Evolutionary conservation across 1,140 invertebrate species (phyloP).

Genomic region (Callitettix versicolor): DNA sequence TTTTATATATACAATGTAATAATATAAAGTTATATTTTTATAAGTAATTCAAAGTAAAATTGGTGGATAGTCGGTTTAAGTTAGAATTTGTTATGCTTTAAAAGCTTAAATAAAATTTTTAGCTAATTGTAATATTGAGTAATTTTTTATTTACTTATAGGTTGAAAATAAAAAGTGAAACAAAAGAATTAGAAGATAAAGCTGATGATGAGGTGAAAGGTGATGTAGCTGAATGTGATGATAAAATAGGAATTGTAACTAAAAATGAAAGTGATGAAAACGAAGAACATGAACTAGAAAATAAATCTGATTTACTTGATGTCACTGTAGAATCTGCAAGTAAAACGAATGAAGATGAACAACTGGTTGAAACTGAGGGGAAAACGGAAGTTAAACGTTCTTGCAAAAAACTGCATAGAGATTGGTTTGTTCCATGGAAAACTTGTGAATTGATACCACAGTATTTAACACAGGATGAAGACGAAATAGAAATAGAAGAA

Average conservation of each 20-base stretch:
- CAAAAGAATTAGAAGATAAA: background rate
- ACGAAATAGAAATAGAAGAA: slow-evolving; percentile 7
- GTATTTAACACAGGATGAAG: background rate
- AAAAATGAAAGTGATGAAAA: slow-evolving; percentile 1
- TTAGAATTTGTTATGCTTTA: no score
- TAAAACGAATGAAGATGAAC: slow-evolving; percentile 8
- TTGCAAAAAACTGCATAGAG: background rate
- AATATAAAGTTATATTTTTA: no score
- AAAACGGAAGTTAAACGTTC: background rate
- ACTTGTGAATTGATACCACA: no score
- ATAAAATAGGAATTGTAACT: background rate
- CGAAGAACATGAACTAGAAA: background rate
- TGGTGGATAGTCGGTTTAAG: no score
- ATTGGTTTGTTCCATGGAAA: background rate
- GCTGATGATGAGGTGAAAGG: background rate
- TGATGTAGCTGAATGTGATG: background rate
- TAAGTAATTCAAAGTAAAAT: no score
- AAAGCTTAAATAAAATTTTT: no score
- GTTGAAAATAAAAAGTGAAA: background rate
- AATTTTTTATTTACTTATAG: no score
- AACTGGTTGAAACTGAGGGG: background rate
- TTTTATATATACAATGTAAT: no score
- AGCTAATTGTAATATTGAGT: no score
- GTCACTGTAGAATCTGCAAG: background rate
- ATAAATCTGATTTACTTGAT: background rate